Conservation (phyloP, 2,888 invertebrate genomes). For the Belgica antarctica region DNA sequence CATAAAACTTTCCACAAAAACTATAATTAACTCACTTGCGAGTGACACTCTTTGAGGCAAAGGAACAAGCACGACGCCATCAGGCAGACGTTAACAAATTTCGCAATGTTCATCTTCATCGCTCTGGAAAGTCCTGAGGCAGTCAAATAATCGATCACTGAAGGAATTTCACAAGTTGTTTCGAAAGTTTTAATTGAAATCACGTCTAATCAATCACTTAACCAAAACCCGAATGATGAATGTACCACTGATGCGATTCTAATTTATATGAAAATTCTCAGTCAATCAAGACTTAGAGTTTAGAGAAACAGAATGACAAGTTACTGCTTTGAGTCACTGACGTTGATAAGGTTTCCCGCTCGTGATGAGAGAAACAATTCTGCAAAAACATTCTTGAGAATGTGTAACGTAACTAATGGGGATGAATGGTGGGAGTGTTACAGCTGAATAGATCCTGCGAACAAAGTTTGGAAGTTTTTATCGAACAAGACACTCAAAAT, state of each 20-base stretch:
- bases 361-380: neutral
- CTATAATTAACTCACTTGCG: constrained; percentile 34
- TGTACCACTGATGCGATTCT: neutral
- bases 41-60: constrained; percentile 26
- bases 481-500: too few relatives aligned
- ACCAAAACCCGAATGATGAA: constrained; percentile 12
- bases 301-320: too few relatives aligned
- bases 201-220: constrained; percentile 27
- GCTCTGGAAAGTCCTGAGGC: neutral
- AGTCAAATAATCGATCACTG: too few relatives aligned
- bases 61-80: constrained; percentile 26
- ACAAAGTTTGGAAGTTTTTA: too few relatives aligned
- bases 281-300: neutral
- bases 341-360: constrained; percentile 34
- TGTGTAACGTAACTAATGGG: too few relatives aligned
- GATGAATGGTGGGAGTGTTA: too few relatives aligned
- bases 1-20: neutral
- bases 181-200: neutral
- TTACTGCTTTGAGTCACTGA: neutral
- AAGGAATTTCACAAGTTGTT: neutral
- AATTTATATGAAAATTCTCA: constrained; percentile 30
- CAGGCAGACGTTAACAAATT: constrained; percentile 25
- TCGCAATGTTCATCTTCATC: constrained; percentile 34
- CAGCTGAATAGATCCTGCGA: too few relatives aligned
- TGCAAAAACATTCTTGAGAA: too few relatives aligned